Conservation (phyloP, 2,113 vertebrate species). For the Chloropsis hardwickii region DNA sequence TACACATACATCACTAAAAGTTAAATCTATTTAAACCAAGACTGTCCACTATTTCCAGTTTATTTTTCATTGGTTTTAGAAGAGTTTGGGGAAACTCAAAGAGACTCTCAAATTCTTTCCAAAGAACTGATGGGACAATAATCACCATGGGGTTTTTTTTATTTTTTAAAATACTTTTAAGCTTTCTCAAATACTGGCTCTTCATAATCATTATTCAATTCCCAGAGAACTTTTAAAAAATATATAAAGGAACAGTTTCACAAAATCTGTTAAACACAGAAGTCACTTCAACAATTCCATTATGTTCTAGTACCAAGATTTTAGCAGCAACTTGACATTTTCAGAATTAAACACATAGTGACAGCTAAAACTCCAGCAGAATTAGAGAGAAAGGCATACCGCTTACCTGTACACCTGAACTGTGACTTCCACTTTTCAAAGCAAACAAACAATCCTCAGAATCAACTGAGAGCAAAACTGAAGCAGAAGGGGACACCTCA, state of each 20-base stretch:
- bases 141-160: not conserved
- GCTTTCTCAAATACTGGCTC: not conserved
- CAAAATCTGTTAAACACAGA: not conserved
- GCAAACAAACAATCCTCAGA: slow-evolving; percentile 77
- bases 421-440: slow-evolving; percentile 54
- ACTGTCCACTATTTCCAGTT: not conserved
- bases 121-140: not conserved
- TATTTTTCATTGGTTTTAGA: not conserved
- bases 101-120: not conserved
- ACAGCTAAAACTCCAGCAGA: not conserved
- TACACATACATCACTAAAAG: not conserved
- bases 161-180: not conserved
- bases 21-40: not conserved
- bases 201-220: not conserved
- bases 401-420: slow-evolving; percentile 81
- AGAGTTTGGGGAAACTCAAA: not conserved
- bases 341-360: not conserved
- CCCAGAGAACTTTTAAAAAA: not conserved
- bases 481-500: slow-evolving; percentile 47
- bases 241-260: not conserved
- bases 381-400: not conserved
- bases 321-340: not conserved
- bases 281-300: not conserved
- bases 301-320: not conserved
- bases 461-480: slow-evolving; percentile 50